phyloP scores from a whole-genome alignment of 2,113 vertebrate species.

The Chaenocephalus aceratus region DNA sequence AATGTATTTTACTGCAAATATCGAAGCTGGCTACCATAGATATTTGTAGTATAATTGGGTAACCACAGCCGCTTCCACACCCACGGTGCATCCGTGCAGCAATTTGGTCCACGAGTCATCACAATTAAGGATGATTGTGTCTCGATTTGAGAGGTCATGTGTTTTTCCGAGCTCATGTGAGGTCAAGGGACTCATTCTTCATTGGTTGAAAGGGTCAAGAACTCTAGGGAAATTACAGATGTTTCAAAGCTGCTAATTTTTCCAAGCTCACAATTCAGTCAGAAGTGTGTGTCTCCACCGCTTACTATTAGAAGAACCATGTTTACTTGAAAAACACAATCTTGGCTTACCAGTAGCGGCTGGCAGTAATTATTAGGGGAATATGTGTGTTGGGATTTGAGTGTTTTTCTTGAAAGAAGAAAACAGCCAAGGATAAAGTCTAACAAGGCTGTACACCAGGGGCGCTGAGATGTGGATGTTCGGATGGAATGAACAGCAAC shows the following conservation, averaged over 20 bases:
- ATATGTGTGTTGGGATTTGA: slow-evolving; percentile 43
- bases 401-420: slow-evolving; percentile 40
- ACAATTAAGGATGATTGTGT: neutral
- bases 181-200: slow-evolving; percentile 12
- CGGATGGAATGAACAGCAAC: slow-evolving; percentile 11
- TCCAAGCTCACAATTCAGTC: slow-evolving; percentile 18
- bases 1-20: slow-evolving; percentile 67
- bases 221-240: neutral
- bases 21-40: slow-evolving; percentile 47
- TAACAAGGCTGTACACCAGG: slow-evolving; percentile 7
- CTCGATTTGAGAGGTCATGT: slow-evolving; percentile 17
- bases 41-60: slow-evolving; percentile 39
- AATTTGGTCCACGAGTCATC: neutral
- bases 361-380: slow-evolving; percentile 44
- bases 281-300: neutral
- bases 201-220: slow-evolving; percentile 28
- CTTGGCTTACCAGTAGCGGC: slow-evolving; percentile 32
- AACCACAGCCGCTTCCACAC: slow-evolving; percentile 20
- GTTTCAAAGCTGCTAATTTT: neutral
- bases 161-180: slow-evolving; percentile 5
- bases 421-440: slow-evolving; percentile 45
- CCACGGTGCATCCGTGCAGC: slow-evolving; percentile 30
- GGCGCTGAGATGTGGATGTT: slow-evolving; percentile 21
- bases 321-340: slow-evolving; percentile 56
- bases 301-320: slow-evolving; percentile 25